A percentile compares a stretch with the other conserved stretches of the same genome.
These are phyloP conservation scores for Pterostichus madidus DNA, from an alignment of 2,888 invertebrate species.

Conservation along the genomic window DNA sequence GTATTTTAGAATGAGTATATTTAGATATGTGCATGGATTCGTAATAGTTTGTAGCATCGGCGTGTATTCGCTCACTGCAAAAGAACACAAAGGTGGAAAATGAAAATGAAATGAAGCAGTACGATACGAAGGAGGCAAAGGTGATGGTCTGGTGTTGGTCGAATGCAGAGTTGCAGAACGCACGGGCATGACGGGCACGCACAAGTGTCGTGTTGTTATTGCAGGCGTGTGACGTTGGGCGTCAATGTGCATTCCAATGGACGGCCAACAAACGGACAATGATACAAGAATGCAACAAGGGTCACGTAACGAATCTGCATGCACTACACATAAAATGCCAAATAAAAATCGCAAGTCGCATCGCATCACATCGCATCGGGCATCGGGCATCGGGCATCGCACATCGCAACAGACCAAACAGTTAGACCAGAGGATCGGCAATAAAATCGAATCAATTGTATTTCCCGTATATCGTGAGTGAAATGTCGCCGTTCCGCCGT, in stretches of 20 bases:
- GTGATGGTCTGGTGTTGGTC: constrained; percentile 64
- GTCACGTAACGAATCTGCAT: constrained; percentile 66
- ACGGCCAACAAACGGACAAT: constrained; percentile 66
- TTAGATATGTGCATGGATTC: constrained; percentile 49
- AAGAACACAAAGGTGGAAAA: constrained; percentile 27
- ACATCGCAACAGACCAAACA: constrained; percentile 61
- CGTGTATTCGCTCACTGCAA: constrained; percentile 36
- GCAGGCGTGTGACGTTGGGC: constrained; percentile 65
- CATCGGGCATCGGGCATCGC: not conserved
- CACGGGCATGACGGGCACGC: constrained; percentile 39
- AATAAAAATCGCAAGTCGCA: constrained; percentile 63
- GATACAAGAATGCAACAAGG: constrained; percentile 66
- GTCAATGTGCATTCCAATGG: constrained; percentile 66
- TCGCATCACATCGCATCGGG: constrained; percentile 48
- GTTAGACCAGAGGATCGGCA: constrained; percentile 20
- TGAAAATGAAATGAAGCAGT: constrained; percentile 58
- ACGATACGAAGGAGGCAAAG: constrained; percentile 48
- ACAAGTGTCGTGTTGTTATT: constrained; percentile 62
- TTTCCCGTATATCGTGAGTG: not conserved
- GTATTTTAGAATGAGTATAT: constrained; percentile 51
- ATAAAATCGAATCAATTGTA: constrained; percentile 24
- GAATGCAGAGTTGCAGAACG: constrained; percentile 63
- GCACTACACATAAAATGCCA: constrained; percentile 67
- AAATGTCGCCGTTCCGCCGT: constrained; percentile 13
- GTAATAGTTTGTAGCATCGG: constrained; percentile 1